Percentiles rank a stretch among this genome's conserved stretches.
Evolutionary conservation across 2,888 invertebrate genomes (phyloP).

Genomic region (Dryadula phaetusa): DNA sequence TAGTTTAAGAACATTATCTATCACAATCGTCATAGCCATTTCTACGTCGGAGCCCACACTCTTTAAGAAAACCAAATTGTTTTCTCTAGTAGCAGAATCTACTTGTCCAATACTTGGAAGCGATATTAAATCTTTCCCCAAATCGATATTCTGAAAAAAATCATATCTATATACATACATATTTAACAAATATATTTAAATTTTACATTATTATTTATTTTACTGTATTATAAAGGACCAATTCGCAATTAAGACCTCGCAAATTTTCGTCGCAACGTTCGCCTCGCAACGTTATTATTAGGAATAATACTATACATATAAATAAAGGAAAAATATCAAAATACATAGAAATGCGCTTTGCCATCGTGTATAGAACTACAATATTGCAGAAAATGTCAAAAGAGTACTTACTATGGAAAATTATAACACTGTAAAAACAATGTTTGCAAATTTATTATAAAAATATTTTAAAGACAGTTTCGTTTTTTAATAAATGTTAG

Average conservation of each 20-base stretch:
- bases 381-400: background rate
- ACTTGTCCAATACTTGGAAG: slow-evolving; percentile 50
- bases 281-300: too few relatives aligned
- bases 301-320: too few relatives aligned
- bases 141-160: slow-evolving; percentile 46
- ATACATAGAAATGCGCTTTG: background rate
- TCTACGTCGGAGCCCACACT: slow-evolving; percentile 58
- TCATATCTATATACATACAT: background rate
- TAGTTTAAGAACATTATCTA: slow-evolving; percentile 50
- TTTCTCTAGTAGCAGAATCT: slow-evolving; percentile 60
- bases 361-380: background rate
- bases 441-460: too few relatives aligned
- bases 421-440: too few relatives aligned
- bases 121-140: slow-evolving; percentile 42
- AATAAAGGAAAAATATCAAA: background rate
- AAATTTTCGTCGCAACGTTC: too few relatives aligned
- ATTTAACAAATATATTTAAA: background rate
- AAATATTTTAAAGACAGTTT: too few relatives aligned
- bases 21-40: slow-evolving; percentile 50
- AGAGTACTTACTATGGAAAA: too few relatives aligned
- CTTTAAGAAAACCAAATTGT: slow-evolving; percentile 58
- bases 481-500: too few relatives aligned
- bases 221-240: too few relatives aligned
- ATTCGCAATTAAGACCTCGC: too few relatives aligned
- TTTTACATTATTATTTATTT: background rate